Percentiles rank a stretch among this genome's conserved stretches.
phyloP scores from a whole-genome alignment of 2,113 vertebrate species.

The Eulemur rufifrons region DNA sequence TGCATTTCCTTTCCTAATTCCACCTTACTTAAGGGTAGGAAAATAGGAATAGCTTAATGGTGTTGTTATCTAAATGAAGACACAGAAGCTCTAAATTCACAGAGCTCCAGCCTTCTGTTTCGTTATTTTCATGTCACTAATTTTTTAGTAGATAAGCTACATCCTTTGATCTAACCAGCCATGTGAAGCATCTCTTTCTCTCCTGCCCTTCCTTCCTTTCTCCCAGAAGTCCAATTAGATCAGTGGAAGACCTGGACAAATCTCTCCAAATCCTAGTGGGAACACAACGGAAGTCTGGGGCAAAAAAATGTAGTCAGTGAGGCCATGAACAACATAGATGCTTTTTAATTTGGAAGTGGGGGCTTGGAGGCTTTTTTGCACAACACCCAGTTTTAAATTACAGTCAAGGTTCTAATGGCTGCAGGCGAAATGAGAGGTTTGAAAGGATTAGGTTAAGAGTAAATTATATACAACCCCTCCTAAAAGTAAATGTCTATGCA shows the following conservation, averaged over 20 bases:
- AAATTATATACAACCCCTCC: background rate
- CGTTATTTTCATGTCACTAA: background rate
- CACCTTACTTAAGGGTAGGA: background rate
- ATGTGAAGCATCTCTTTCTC: background rate
- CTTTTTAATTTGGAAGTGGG: background rate
- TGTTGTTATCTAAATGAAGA: background rate
- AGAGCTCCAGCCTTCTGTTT: background rate
- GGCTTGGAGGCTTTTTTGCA: background rate
- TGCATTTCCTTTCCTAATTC: background rate
- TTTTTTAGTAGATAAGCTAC: background rate
- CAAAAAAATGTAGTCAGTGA: background rate
- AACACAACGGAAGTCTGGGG: background rate
- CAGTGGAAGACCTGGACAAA: background rate
- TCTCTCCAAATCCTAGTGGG: background rate
- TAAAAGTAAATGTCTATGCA: background rate
- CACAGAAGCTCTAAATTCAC: background rate
- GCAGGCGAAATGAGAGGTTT: background rate
- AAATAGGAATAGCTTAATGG: background rate
- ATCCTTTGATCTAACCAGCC: background rate
- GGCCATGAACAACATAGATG: background rate
- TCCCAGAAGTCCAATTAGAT: background rate
- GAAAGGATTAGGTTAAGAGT: background rate
- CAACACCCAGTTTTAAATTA: background rate
- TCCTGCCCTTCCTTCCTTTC: background rate
- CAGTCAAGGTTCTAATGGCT: background rate